Conservation (phyloP, 2,888 invertebrate genomes). For the Trachelus tabidus region DNA sequence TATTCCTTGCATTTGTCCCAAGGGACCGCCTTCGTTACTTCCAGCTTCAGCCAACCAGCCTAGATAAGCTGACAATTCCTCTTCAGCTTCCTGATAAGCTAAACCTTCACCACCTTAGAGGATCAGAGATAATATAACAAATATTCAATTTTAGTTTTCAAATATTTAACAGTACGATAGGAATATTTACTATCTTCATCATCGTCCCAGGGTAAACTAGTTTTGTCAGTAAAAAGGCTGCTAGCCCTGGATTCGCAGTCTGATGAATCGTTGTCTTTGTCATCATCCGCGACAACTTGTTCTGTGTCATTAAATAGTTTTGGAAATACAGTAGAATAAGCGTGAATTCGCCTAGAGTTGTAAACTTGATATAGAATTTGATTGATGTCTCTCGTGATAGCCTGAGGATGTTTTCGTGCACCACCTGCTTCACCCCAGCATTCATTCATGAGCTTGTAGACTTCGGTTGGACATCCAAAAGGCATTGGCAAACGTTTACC, state of each 20-base stretch:
- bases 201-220: constrained; percentile 57
- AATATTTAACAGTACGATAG: background rate
- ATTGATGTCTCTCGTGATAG: constrained; percentile 86
- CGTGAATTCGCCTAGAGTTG: constrained; percentile 72
- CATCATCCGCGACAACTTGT: constrained; percentile 32
- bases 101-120: constrained; percentile 32
- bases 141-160: background rate
- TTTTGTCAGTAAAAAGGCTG: constrained; percentile 54
- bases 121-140: constrained; percentile 5
- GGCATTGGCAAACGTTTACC: constrained; percentile 79
- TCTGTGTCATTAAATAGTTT: constrained; percentile 50
- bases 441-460: constrained; percentile 81
- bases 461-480: constrained; percentile 76
- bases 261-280: constrained; percentile 54
- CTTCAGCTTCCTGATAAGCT: constrained; percentile 42
- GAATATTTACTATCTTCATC: constrained; percentile 44
- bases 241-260: constrained; percentile 53
- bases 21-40: constrained; percentile 37
- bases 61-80: constrained; percentile 46
- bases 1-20: constrained; percentile 68
- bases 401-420: constrained; percentile 81
- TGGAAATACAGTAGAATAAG: constrained; percentile 70
- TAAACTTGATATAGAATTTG: constrained; percentile 81
- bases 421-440: constrained; percentile 85
- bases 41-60: constrained; percentile 46